Base-by-base conservation (phyloP, 2,888 invertebrate genomes). In the Strigamia maritima region DNA sequence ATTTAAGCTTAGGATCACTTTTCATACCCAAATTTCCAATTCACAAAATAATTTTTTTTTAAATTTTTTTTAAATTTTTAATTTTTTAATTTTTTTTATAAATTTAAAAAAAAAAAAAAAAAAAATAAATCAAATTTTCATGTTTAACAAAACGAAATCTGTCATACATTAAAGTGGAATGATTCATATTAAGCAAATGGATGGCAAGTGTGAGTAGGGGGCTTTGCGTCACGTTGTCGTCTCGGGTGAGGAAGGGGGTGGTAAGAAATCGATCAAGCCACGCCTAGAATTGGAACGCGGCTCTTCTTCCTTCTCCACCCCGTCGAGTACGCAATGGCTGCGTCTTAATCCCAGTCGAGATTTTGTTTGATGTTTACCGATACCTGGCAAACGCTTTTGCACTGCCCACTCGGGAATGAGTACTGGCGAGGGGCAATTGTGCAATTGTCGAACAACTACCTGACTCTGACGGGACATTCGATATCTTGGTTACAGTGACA, bases 361-460 rank as follows among this genome's bases (percentile, higher is more conserved):
- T 65, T 65, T 28, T 65, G 65, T 65, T 65, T 65, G 65, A 65
- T 65, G 65, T 65, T 65, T 65, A 65, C 65, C 65, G 65, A 65
- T 65, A 65, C 65, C 65, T 65, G 60, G 26, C 65, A 65, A 65
- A 65, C 22, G 65, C 65, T 65, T 65, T n/a, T 65, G 3, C 65
- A 65, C 65, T 65, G 65, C 65, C 65, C 65, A 65, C 65, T 65
- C 28, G 65, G 65, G 65, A 28, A 65, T 26, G 28, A 10, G 22
- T 19, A 24, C 60, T 60, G 8, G 19, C 1, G n/a, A 2, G 22
- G 60, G 19, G 1, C n/a, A n/a, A 49, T 60, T 8, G 60, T 31
- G 31, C 31, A 31, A 22, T 60, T 60, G 60, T 16, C 24, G 22
- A 60, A 60, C 19, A 6, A 7, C 14, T n/a, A 24, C 22, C 60